Evolutionary conservation across 2,888 invertebrate genomes (phyloP).

Genomic region (Pachymerium ferrugineum): DNA sequence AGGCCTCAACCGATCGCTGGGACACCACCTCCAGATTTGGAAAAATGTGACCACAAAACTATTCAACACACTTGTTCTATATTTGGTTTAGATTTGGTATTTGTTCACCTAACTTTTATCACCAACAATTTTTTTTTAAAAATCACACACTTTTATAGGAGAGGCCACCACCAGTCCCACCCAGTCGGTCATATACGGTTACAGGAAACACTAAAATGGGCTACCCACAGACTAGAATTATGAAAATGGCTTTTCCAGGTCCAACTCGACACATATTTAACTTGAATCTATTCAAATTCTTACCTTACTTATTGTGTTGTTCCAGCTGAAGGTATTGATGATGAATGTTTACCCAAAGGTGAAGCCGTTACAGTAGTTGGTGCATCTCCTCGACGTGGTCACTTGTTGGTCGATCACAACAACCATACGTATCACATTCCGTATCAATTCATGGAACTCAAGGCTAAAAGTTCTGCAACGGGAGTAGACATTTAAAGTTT

Average conservation of each 20-base stretch:
- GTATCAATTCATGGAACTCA: constrained; percentile 72
- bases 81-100: constrained; percentile 83
- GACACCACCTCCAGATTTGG: constrained; percentile 74
- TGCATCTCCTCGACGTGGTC: constrained; percentile 77
- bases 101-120: too few species aligned
- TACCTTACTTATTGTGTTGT: too few species aligned
- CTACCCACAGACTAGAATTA: constrained; percentile 84
- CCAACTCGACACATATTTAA: too few species aligned
- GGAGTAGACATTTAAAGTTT: constrained; percentile 29
- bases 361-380: constrained; percentile 79
- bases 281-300: too few species aligned
- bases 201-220: constrained; percentile 82
- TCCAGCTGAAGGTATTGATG: constrained; percentile 52
- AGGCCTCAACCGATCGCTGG: constrained; percentile 85
- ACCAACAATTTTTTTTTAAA: too few species aligned
- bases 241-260: constrained; percentile 83
- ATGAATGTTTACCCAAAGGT: constrained; percentile 41
- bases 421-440: constrained; percentile 69
- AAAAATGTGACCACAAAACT: constrained; percentile 80
- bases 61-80: constrained; percentile 85
- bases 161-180: constrained; percentile 85
- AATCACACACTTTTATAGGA: too few species aligned
- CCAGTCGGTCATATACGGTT: constrained; percentile 83
- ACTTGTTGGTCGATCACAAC: constrained; percentile 77
- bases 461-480: constrained; percentile 31